Evolutionary conservation across 2,888 invertebrate species (phyloP).

Genomic region (Lysandra coridon): DNA sequence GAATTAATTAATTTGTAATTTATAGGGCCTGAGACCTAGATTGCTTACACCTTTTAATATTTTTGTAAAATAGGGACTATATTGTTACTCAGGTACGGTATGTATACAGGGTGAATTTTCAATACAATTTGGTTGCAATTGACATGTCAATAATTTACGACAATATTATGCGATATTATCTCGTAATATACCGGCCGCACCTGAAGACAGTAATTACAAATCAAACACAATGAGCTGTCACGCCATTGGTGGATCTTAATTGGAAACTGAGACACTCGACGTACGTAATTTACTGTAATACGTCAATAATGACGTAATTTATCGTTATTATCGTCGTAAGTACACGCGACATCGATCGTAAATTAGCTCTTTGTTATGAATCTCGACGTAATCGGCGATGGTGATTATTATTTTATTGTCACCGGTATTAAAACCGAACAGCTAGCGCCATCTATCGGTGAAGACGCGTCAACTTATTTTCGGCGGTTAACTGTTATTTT

Average conservation of each 20-base stretch:
- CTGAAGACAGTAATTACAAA: constrained; percentile 31
- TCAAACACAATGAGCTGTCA: constrained; percentile 33
- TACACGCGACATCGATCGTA: background rate
- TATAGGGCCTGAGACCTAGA: background rate
- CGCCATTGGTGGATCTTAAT: constrained; percentile 41
- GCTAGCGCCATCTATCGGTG: constrained; percentile 51
- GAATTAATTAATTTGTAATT: background rate
- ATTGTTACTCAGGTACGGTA: background rate
- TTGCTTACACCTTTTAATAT: background rate
- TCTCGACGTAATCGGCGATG: constrained; percentile 2
- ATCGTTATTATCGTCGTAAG: constrained; percentile 26
- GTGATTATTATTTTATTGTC: constrained; percentile 1
- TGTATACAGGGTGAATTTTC: background rate
- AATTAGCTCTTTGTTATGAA: constrained; percentile 16
- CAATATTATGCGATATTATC: constrained; percentile 5
- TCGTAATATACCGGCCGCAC: constrained; percentile 15
- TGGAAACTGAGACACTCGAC: constrained; percentile 46
- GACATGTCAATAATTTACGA: constrained; percentile 12
- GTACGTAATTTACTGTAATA: constrained; percentile 50
- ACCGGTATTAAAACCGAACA: constrained; percentile 27
- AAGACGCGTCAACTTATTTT: background rate
- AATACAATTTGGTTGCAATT: background rate
- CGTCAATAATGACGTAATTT: constrained; percentile 37
- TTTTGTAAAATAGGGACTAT: background rate
- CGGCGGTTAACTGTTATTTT: background rate